Evolutionary conservation across 2,888 invertebrate species (phyloP).

Genomic region (Habroteleia sp.): DNA sequence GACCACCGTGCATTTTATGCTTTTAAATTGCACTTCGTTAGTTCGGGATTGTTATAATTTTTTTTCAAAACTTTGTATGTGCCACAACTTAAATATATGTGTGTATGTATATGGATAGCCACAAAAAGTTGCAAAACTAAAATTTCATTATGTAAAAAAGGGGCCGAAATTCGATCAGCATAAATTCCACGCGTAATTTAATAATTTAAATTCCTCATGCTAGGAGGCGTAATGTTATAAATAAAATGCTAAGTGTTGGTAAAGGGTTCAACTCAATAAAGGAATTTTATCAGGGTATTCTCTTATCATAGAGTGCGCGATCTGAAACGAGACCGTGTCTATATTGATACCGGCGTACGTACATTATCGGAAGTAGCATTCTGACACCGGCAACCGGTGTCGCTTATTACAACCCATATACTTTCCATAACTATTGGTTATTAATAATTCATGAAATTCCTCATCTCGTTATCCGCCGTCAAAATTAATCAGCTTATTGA

Average conservation of each 20-base stretch:
- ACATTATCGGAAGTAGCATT: conserved; percentile 69
- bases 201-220: too few species aligned
- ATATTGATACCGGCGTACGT: conserved; percentile 15
- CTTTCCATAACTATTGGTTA: conserved; percentile 50
- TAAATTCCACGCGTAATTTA: background rate
- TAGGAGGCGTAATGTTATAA: background rate
- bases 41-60: conserved; percentile 14
- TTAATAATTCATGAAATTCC: conserved; percentile 51
- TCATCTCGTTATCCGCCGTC: conserved; percentile 35
- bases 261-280: conserved; percentile 1
- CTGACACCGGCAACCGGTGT: conserved; percentile 71
- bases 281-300: conserved; percentile 15
- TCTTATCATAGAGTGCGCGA: conserved; percentile 49
- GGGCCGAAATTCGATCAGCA: background rate
- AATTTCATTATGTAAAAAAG: background rate
- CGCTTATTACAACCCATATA: conserved; percentile 70
- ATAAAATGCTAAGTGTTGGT: background rate
- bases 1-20: background rate
- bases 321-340: conserved; percentile 20
- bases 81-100: conserved; percentile 2
- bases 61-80: conserved; percentile 12
- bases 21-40: conserved; percentile 18
- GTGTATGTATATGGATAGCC: background rate
- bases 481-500: conserved; percentile 50
- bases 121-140: conserved; percentile 2